These are phyloP conservation scores for Eleutherodactylus coqui DNA, from an alignment of 2,797 vertebrate genomes.

Conservation along the genomic window DNA sequence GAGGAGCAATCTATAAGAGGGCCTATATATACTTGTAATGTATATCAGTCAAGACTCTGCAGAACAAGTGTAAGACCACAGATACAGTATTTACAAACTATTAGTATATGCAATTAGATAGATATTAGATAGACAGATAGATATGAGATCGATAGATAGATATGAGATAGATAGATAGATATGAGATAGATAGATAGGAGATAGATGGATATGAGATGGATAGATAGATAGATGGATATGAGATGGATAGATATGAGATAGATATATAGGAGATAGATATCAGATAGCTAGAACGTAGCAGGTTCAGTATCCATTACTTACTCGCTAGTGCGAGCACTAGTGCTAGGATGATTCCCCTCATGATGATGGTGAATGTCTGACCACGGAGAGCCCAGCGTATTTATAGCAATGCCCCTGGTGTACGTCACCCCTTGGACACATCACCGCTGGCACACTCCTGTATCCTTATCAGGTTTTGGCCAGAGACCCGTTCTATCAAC, in stretches of 20 bases:
- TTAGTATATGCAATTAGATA: too few species aligned
- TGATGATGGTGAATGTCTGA: constrained; percentile 69
- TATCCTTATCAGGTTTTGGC: constrained; percentile 30
- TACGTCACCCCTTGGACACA: background rate
- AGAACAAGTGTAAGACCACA: too few species aligned
- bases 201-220: constrained; percentile 12
- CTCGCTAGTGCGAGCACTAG: constrained; percentile 69
- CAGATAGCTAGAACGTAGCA: too few species aligned
- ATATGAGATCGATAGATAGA: background rate
- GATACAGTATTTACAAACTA: too few species aligned
- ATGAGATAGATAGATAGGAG: constrained; percentile 4
- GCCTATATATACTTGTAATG: too few species aligned
- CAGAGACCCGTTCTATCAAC: background rate
- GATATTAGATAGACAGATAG: background rate
- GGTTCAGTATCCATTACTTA: constrained; percentile 62
- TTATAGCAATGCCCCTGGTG: constrained; percentile 67
- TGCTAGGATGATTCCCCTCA: constrained; percentile 71
- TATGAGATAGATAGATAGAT: background rate
- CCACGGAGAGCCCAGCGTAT: constrained; percentile 59
- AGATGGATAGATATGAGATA: constrained; percentile 16
- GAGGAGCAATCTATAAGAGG: too few species aligned
- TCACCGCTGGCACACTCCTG: background rate
- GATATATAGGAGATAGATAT: background rate
- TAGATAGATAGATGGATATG: constrained; percentile 9
- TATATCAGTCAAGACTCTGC: too few species aligned